Evolutionary conservation across 1,140 invertebrate genomes (phyloP), one percentile per base, ranked within the genome.

Genomic region (Limonius californicus): DNA sequence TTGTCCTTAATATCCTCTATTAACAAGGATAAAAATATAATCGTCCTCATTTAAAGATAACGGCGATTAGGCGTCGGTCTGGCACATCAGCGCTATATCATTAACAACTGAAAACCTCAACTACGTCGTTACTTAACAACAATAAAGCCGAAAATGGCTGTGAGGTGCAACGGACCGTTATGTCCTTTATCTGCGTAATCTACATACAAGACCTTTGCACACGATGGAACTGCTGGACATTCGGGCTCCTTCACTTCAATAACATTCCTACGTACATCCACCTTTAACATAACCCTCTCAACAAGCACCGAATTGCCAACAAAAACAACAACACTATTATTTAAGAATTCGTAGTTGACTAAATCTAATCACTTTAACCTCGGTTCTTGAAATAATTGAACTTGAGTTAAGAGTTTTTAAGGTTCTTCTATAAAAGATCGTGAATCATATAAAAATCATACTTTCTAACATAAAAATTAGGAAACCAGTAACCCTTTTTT

Each of bases 41-140:
- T 50, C 14, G 45, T 50, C 14, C 45, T 50, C 45, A 50, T 50
- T 50, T 50, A 50, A 50, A 59, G 57, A 57, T 57, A 57, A 30
- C 55, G 27, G 30, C 57, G 35, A 59, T 60, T 60, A 60, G 47
- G 47, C 47, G 43, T 47, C 21, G 57, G 16, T 47, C 19, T 32
- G 59, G 50, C n/a, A 53, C 59, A 61, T 61, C 60, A 55, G 60
- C 50, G 65, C 60, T 65, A 54, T 68, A 68, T 63, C 69, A 72
- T 71, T 72, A 71, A 69, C 71, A 71, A 71, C 70, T 70, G 62
- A 61, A 71, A 72, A 72, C 71, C 71, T 71, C 71, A 72, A 72
- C 71, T 70, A 72, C 69, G 70, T 71, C 71, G 70, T 72, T 72
- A 72, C 71, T 72, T 71, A 71, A 68, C 67, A 67, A 69, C 65